These are phyloP conservation scores for Glaucidium brasilianum DNA, from an alignment of 2,113 vertebrate genomes.

Conservation along the genomic window DNA sequence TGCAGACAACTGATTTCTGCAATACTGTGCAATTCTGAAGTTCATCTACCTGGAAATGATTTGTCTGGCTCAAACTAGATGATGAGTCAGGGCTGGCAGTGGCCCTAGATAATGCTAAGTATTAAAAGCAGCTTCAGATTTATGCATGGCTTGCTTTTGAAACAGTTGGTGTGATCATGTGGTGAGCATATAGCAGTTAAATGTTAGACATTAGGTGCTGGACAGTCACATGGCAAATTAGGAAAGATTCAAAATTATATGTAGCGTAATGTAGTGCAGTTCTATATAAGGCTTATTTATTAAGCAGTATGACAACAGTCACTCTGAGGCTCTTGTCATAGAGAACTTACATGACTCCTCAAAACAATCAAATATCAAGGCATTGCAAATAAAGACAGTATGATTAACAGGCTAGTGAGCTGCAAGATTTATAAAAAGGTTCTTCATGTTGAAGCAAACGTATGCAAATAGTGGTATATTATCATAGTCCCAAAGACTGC, in stretches of 20 bases:
- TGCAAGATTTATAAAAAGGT: not conserved
- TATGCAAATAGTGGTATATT: not conserved
- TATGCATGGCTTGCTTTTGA: not conserved
- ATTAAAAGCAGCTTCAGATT: not conserved
- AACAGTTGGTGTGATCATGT: not conserved
- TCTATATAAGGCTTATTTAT: not conserved
- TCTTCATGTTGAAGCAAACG: not conserved
- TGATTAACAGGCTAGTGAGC: not conserved
- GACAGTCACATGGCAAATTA: not conserved
- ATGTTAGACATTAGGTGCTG: not conserved
- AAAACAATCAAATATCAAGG: not conserved
- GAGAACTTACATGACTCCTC: not conserved
- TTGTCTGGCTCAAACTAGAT: not conserved
- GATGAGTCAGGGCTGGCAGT: not conserved
- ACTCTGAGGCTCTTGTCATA: not conserved
- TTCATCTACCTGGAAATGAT: not conserved
- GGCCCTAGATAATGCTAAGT: not conserved
- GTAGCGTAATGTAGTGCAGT: not conserved
- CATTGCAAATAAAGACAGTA: not conserved
- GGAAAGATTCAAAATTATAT: not conserved
- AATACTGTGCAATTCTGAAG: not conserved
- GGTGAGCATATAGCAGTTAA: not conserved
- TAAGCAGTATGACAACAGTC: not conserved
- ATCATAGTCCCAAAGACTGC: not conserved
- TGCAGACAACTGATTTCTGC: not conserved